Conservation (phyloP, 2,888 invertebrate genomes). For the Limenitis camilla region DNA sequence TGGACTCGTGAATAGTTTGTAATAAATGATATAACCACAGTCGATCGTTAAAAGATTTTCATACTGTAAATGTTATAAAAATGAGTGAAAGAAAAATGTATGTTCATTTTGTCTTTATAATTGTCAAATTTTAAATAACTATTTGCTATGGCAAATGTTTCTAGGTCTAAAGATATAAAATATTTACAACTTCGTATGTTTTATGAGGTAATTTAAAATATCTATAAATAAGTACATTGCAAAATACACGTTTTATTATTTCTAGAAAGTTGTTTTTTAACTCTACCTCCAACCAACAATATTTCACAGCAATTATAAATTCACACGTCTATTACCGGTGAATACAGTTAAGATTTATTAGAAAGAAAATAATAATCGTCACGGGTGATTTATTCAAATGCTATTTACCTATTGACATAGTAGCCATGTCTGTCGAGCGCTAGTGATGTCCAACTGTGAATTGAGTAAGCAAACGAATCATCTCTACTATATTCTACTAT, state of each 20-base stretch:
- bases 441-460: neutral
- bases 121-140: conserved; percentile 1
- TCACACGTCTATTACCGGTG: conserved; percentile 45
- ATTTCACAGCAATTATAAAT: conserved; percentile 47
- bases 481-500: too few relatives aligned
- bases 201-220: conserved; percentile 13
- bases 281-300: conserved; percentile 10
- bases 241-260: conserved; percentile 21
- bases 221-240: conserved; percentile 19
- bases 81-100: neutral
- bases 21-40: neutral
- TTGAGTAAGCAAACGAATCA: neutral
- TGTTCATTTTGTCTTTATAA: neutral
- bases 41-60: conserved; percentile 2
- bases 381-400: conserved; percentile 53
- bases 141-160: conserved; percentile 7
- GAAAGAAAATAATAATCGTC: conserved; percentile 44
- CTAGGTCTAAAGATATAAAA: neutral
- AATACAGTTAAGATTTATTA: conserved; percentile 61
- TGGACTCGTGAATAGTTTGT: neutral
- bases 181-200: conserved; percentile 16
- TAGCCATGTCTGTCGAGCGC: conserved; percentile 35
- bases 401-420: conserved; percentile 55
- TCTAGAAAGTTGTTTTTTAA: conserved; percentile 22
- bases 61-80: neutral